Evolutionary conservation across 2,797 vertebrate genomes (phyloP).

Genomic region (Aselliscus stoliczkanus): DNA sequence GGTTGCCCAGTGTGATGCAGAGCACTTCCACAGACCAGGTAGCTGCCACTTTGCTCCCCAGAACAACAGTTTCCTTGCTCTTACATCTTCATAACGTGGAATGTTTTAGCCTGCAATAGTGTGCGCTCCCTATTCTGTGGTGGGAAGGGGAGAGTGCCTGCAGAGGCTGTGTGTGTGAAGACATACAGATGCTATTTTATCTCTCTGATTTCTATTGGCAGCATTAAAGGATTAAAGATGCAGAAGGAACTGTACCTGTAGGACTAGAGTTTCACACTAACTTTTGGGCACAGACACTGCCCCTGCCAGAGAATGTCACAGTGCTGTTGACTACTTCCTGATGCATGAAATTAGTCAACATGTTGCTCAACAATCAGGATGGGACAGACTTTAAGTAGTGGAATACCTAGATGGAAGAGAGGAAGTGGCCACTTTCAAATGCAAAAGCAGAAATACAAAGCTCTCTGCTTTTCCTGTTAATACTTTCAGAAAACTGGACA

Average conservation of each 20-base stretch:
- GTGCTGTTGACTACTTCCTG: background rate
- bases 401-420: background rate
- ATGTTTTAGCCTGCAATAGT: background rate
- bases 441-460: slow-evolving; percentile 13
- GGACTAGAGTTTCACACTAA: background rate
- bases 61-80: background rate
- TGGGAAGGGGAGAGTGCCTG: background rate
- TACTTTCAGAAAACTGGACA: background rate
- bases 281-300: background rate
- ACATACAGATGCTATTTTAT: background rate
- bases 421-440: background rate
- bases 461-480: background rate
- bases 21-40: background rate
- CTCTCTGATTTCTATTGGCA: background rate
- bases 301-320: background rate
- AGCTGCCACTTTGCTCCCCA: background rate
- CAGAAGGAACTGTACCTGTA: background rate
- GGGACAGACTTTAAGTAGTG: background rate
- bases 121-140: background rate
- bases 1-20: background rate
- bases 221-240: background rate
- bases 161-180: background rate
- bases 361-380: background rate
- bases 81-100: background rate
- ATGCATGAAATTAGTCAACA: background rate